Percentiles rank a stretch among this genome's conserved stretches.
Evolutionary conservation across 2,888 invertebrate genomes (phyloP).

Genomic region (Trypoxylon attenuatum): DNA sequence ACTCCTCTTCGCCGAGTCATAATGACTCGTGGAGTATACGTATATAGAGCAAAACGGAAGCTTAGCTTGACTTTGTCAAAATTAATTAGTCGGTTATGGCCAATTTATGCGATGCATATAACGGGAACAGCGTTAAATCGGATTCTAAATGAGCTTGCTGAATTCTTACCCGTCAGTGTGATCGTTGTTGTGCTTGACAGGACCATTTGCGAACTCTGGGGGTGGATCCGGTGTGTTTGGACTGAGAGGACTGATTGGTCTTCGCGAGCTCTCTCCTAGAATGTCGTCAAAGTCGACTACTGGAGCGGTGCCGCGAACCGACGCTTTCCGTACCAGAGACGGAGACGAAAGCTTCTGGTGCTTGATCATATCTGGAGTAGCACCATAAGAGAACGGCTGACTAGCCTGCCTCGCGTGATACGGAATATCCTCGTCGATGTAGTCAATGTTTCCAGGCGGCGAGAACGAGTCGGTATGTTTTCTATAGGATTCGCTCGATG

Average conservation of each 20-base stretch:
- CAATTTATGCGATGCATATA: constrained; percentile 1
- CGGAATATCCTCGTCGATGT: constrained; percentile 83
- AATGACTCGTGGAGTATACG: not conserved
- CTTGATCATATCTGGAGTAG: constrained; percentile 82
- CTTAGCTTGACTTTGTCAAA: not conserved
- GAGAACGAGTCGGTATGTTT: constrained; percentile 66
- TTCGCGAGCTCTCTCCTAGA: constrained; percentile 61
- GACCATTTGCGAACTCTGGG: constrained; percentile 68
- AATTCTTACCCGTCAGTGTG: constrained; percentile 67
- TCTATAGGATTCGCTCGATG: constrained; percentile 45
- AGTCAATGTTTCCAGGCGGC: constrained; percentile 75
- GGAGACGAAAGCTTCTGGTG: constrained; percentile 88
- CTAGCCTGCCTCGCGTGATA: constrained; percentile 94
- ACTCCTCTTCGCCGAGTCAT: constrained; percentile 15
- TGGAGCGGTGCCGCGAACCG: constrained; percentile 64
- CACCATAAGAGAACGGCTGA: constrained; percentile 92
- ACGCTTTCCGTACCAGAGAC: constrained; percentile 86
- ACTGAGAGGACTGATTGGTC: constrained; percentile 62
- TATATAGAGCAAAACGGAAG: not conserved
- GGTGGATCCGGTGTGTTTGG: constrained; percentile 67
- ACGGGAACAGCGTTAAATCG: not conserved
- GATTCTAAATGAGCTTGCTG: too few species aligned
- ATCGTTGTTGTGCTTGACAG: constrained; percentile 52
- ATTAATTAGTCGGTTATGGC: not conserved
- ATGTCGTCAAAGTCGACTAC: constrained; percentile 71